A percentile compares a stretch with the other conserved stretches of the same genome.
phyloP scores from a whole-genome alignment of 2,113 vertebrate genomes.

The Elephantulus edwardii region DNA sequence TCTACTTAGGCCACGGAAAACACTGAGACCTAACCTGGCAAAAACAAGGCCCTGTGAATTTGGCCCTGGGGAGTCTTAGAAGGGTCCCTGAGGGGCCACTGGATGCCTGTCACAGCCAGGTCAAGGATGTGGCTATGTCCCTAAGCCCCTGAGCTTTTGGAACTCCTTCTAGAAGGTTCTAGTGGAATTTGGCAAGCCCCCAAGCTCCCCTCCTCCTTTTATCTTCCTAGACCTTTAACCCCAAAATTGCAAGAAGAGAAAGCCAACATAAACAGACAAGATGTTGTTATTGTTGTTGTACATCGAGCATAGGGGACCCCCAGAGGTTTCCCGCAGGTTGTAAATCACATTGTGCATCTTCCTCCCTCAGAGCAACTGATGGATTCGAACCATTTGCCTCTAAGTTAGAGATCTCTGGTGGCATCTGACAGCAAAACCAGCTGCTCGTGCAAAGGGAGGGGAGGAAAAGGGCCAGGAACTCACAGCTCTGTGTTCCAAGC shows the following conservation, averaged over 20 bases:
- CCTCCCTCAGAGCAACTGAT: too few relatives aligned
- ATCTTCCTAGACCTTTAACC: background rate
- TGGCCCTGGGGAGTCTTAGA: background rate
- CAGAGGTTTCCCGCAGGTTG: too few relatives aligned
- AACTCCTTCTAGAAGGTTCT: background rate
- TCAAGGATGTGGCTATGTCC: background rate
- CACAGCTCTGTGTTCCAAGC: accelerated
- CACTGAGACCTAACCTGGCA: accelerated
- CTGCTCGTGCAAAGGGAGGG: accelerated
- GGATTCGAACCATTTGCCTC: too few relatives aligned
- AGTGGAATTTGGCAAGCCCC: accelerated
- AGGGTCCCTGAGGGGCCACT: accelerated
- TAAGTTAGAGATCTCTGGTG: too few relatives aligned
- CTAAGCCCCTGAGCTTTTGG: background rate
- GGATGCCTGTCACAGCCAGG: background rate
- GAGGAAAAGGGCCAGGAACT: background rate
- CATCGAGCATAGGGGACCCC: too few relatives aligned
- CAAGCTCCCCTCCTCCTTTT: background rate
- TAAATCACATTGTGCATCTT: too few relatives aligned
- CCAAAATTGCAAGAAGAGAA: background rate
- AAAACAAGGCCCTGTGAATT: background rate
- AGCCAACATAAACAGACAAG: accelerated
- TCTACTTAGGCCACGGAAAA: too few relatives aligned
- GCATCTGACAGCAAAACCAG: background rate
- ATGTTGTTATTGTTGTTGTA: too few relatives aligned